phyloP scores from a whole-genome alignment of 2,888 invertebrate genomes.

The Nemurella pictetii region DNA sequence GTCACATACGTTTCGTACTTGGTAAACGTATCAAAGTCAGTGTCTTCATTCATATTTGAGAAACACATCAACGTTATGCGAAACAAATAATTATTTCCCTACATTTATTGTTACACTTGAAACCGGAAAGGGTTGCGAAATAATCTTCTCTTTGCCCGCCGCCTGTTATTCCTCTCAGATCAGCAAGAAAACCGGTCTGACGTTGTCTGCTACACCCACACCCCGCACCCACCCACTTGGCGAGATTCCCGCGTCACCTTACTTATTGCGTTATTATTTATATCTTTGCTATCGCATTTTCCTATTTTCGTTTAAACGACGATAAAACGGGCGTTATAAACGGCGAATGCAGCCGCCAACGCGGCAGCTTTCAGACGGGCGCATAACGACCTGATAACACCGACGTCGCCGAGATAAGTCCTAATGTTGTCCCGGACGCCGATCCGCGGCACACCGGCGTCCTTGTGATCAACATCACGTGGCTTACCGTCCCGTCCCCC shows the following conservation, averaged over 20 bases:
- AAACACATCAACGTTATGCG: too few species aligned
- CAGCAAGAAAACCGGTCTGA: too few species aligned
- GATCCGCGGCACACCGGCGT: background rate
- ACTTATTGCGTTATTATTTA: background rate
- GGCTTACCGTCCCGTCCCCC: background rate
- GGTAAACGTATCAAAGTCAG: too few species aligned
- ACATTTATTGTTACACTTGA: too few species aligned
- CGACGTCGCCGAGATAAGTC: background rate
- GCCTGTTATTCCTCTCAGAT: too few species aligned
- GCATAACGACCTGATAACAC: background rate
- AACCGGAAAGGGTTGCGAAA: too few species aligned
- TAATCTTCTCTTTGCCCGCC: too few species aligned
- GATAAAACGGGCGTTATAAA: background rate
- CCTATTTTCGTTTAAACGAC: background rate
- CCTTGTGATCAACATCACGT: background rate
- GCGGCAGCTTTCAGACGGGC: background rate
- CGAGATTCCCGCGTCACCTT: background rate
- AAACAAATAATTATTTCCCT: too few species aligned
- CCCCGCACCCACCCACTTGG: background rate
- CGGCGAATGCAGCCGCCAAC: too few species aligned
- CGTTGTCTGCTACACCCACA: too few species aligned
- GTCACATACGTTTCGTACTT: too few species aligned
- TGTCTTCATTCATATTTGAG: too few species aligned
- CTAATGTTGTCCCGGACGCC: background rate
- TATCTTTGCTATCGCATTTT: background rate